Evolutionary conservation across 2,113 vertebrate genomes (phyloP), one percentile per base, ranked within the genome.

Genomic region (Callionymus lyra): DNA sequence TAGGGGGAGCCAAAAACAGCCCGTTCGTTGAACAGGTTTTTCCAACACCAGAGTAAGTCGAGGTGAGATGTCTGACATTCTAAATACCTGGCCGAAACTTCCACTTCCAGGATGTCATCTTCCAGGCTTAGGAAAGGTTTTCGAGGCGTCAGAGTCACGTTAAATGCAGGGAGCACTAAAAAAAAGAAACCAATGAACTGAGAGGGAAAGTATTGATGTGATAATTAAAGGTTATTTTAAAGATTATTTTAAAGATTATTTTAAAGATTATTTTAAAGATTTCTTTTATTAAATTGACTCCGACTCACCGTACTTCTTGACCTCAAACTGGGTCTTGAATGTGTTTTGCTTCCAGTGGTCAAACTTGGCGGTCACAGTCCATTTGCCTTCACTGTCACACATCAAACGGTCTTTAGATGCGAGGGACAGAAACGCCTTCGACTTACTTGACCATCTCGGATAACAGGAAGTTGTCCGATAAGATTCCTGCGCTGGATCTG

Each of bases 101-200:
- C 59, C 10, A 86, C 76, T 1, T 6, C 49, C 45, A 87, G 50
- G 2, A 75, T 56, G 1, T 2, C 44, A 52, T 83, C 77, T 11
- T 83, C 72, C 44, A 84, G 50, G 33, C 36, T 58, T 33, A 87
- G 53, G 50, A 59, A 82, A 16, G 71, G 10, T 14, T 73, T 76
- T 12, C 12, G 70, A 4, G 82, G 80, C 0, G 59, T 74, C 55
- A 87, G 38, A 2, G 84, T 87, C 1, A 85, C 83, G 14, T 86
- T 87, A 44, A 87, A 87, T 6, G 85, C 82, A 32, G 85, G 85
- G 2, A 87, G 82, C 38, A 84, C 85, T 87, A 39, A 33, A 71
- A 69, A 6, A 36, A 21, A 56, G 21, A 27, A 8, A 27, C 21
- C n/a, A n/a, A n/a, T 27, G 21, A 27, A 27, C 21, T 27, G 21